Percentiles rank a stretch among this genome's conserved stretches.
These are phyloP conservation scores for Lasius fuliginosus DNA, from an alignment of 2,888 invertebrate genomes.

Conservation along the genomic window DNA sequence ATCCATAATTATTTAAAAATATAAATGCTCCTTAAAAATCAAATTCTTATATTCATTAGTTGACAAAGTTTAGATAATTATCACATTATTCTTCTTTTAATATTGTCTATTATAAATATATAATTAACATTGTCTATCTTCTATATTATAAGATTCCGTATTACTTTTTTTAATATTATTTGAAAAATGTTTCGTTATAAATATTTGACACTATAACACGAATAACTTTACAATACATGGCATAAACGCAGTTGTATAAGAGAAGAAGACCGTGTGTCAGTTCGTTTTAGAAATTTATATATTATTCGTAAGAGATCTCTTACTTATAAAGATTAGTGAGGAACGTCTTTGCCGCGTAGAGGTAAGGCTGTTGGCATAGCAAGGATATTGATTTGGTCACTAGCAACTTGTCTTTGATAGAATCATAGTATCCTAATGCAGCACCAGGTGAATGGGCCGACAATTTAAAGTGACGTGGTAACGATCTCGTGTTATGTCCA, in stretches of 20 bases:
- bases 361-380: conserved; percentile 96
- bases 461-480: conserved; percentile 96
- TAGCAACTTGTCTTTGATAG: conserved; percentile 96
- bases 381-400: conserved; percentile 98
- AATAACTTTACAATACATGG: not conserved
- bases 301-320: conserved; percentile 76
- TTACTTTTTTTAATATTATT: not conserved
- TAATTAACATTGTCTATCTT: too few species aligned
- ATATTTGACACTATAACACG: not conserved
- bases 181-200: not conserved
- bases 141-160: not conserved
- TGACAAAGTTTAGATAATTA: not conserved
- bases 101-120: not conserved
- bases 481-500: conserved; percentile 92
- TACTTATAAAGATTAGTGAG: conserved; percentile 95
- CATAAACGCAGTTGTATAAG: conserved; percentile 9
- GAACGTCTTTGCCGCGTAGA: conserved; percentile 94
- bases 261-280: not conserved
- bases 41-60: not conserved
- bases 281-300: conserved; percentile 11
- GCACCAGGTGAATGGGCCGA: conserved; percentile 92
- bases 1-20: not conserved
- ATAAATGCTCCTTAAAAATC: not conserved
- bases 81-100: not conserved
- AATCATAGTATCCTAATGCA: conserved; percentile 96